These are phyloP conservation scores for Cecidostiba fungosa DNA, from an alignment of 2,888 invertebrate genomes.

Conservation along the genomic window DNA sequence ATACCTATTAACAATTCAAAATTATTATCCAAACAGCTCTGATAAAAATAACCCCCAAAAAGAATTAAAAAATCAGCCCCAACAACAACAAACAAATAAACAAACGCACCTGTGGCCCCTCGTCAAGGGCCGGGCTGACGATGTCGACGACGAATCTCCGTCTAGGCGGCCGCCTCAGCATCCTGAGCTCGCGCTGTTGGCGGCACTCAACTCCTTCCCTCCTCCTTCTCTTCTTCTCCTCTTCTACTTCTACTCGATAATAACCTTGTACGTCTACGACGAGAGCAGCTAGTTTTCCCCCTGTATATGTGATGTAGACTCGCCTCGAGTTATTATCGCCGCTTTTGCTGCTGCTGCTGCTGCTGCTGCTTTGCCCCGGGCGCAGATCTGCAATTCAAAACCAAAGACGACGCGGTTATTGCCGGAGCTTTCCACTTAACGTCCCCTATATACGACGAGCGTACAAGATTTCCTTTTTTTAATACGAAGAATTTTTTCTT, in stretches of 20 bases:
- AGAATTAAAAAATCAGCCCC: background rate
- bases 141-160: constrained; percentile 60
- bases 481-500: background rate
- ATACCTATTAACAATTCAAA: too few relatives aligned
- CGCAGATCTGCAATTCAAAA: constrained; percentile 61
- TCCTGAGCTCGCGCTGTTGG: constrained; percentile 71
- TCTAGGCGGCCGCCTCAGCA: constrained; percentile 72
- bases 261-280: background rate
- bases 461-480: constrained; percentile 10
- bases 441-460: background rate
- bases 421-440: constrained; percentile 5
- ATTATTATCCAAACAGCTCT: too few relatives aligned
- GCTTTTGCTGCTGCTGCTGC: constrained; percentile 14
- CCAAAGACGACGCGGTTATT: constrained; percentile 18
- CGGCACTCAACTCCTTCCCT: constrained; percentile 35
- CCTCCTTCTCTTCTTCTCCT: constrained; percentile 14
- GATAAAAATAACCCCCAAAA: background rate
- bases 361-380: constrained; percentile 41
- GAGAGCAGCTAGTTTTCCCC: background rate
- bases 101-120: constrained; percentile 60
- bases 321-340: constrained; percentile 52
- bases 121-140: constrained; percentile 59
- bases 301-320: background rate
- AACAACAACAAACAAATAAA: background rate
- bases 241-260: background rate